A percentile compares a stretch with the other conserved stretches of the same genome.
These are phyloP conservation scores for Enteromius unitaeniatus DNA, from an alignment of 2,797 vertebrate genomes.

Conservation along the genomic window DNA sequence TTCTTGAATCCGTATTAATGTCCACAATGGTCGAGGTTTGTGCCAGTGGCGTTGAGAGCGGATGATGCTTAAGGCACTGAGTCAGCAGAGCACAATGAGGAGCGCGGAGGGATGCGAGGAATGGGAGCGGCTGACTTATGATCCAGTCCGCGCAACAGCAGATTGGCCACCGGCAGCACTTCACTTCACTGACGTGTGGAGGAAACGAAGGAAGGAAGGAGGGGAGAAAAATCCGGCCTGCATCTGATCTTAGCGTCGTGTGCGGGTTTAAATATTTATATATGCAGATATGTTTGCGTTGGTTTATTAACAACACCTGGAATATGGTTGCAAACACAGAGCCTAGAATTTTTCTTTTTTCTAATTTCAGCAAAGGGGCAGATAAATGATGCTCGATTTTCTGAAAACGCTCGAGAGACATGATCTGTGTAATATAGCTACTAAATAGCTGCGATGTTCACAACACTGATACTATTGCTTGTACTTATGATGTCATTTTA, in stretches of 20 bases:
- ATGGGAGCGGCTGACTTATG: conserved; percentile 65
- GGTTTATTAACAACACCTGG: neutral
- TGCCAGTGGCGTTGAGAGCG: conserved; percentile 67
- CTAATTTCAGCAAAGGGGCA: neutral
- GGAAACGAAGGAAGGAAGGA: neutral
- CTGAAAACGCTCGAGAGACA: neutral
- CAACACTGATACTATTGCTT: neutral
- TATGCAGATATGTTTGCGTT: neutral
- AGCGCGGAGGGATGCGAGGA: conserved; percentile 63
- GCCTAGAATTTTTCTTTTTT: neutral
- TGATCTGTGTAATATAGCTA: neutral
- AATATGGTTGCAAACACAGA: neutral
- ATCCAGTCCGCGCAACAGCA: conserved; percentile 68
- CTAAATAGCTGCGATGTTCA: neutral
- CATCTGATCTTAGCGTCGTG: neutral
- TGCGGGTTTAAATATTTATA: neutral
- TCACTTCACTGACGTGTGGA: conserved; percentile 42
- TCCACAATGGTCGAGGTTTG: conserved; percentile 68
- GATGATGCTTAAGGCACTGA: conserved; percentile 84
- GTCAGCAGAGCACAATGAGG: conserved; percentile 78
- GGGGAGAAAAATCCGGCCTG: conserved; percentile 6
- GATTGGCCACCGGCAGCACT: conserved; percentile 64
- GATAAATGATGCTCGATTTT: neutral
- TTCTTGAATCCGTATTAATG: conserved; percentile 63
- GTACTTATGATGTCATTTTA: neutral